These are phyloP conservation scores for Andrena haemorrhoa DNA, from an alignment of 2,888 invertebrate species.

Conservation along the genomic window DNA sequence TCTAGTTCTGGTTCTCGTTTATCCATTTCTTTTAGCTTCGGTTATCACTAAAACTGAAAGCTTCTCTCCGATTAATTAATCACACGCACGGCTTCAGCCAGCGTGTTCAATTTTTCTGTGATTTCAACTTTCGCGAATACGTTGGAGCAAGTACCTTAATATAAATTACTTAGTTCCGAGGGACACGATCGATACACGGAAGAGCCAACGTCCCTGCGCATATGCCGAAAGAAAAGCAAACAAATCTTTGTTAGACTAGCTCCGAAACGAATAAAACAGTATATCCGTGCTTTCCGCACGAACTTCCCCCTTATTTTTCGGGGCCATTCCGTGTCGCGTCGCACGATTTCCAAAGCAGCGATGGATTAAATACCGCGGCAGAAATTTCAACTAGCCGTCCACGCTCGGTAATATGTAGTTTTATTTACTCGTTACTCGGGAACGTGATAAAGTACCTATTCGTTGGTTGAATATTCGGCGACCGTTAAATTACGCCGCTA, in stretches of 20 bases:
- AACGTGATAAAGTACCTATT: background rate
- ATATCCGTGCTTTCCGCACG: background rate
- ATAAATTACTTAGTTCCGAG: constrained; percentile 22
- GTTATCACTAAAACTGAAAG: background rate
- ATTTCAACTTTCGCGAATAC: constrained; percentile 1
- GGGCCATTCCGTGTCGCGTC: background rate
- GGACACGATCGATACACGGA: constrained; percentile 8
- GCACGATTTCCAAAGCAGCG: background rate
- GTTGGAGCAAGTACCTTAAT: constrained; percentile 19
- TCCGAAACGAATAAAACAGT: background rate
- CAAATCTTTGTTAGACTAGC: constrained; percentile 28
- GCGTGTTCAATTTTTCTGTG: background rate
- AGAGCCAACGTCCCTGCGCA: background rate
- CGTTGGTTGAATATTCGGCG: background rate
- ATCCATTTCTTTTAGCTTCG: background rate
- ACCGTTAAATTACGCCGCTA: constrained; percentile 42
- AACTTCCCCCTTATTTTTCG: background rate
- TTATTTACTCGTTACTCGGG: constrained; percentile 23
- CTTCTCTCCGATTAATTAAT: background rate
- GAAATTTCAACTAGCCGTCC: background rate
- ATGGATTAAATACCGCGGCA: background rate
- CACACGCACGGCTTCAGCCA: background rate
- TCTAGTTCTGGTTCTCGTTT: too few species aligned
- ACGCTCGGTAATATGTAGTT: background rate
- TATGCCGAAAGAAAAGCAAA: constrained; percentile 31